These are phyloP conservation scores for Pheosia gnoma DNA, from an alignment of 2,888 invertebrate genomes.

Conservation along the genomic window DNA sequence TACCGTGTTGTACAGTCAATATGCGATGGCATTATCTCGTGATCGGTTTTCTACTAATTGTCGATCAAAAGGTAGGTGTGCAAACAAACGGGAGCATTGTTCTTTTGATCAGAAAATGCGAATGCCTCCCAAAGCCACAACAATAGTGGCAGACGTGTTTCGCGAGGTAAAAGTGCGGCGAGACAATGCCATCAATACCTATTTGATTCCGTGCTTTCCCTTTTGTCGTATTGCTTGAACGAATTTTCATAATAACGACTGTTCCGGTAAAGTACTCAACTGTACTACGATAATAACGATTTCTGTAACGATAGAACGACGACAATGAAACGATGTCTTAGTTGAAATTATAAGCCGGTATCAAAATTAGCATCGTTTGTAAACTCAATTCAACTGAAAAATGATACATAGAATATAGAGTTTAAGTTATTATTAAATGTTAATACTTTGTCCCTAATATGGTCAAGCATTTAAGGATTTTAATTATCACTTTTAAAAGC, in stretches of 20 bases:
- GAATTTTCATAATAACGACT: constrained; percentile 51
- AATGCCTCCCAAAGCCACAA: constrained; percentile 46
- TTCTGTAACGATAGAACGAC: background rate
- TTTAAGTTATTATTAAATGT: no score
- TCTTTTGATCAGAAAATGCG: constrained; percentile 50
- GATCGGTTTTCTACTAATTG: constrained; percentile 62
- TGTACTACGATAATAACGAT: constrained; percentile 25
- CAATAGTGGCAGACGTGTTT: constrained; percentile 65
- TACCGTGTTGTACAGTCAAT: constrained; percentile 17
- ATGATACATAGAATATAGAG: no score
- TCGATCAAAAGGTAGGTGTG: constrained; percentile 36
- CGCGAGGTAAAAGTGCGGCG: constrained; percentile 63
- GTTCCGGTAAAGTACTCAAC: constrained; percentile 47
- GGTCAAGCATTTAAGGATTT: no score
- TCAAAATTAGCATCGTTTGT: background rate
- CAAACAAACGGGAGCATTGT: constrained; percentile 72
- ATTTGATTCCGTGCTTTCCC: constrained; percentile 73
- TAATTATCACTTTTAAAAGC: no score
- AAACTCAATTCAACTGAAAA: no score
- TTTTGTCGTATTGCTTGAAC: constrained; percentile 56
- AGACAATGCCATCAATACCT: constrained; percentile 68
- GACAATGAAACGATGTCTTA: background rate
- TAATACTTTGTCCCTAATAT: no score
- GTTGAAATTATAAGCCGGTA: background rate
- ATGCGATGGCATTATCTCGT: constrained; percentile 40